Percentiles rank a stretch among this genome's conserved stretches.
phyloP scores from a whole-genome alignment of 37 sponge, comb jelly and placozoan genomes.

The Lycopodina hypogea region DNA sequence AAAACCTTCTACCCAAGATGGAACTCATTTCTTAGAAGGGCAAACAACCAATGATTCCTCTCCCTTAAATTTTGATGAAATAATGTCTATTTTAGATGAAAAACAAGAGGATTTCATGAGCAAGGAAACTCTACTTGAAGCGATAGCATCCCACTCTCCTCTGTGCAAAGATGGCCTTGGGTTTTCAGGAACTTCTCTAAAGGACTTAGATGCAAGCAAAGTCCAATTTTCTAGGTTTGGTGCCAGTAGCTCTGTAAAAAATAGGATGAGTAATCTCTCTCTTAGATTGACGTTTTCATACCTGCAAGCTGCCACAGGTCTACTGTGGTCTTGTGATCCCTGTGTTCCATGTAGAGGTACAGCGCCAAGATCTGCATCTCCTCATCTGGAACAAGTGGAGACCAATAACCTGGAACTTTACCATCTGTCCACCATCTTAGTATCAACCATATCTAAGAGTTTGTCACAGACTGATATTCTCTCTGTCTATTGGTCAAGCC shows the following conservation, averaged over 20 bases:
- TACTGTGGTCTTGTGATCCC: conserved; percentile 19
- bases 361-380: background rate
- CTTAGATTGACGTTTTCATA: conserved; percentile 3
- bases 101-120: too few relatives aligned
- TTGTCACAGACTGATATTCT: background rate
- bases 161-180: background rate
- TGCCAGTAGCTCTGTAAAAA: background rate
- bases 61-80: background rate
- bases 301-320: conserved; percentile 31
- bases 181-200: background rate
- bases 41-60: background rate
- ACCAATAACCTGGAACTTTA: background rate
- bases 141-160: background rate
- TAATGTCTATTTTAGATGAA: background rate
- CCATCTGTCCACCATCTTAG: background rate
- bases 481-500: background rate
- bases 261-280: background rate
- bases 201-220: conserved; percentile 6
- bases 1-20: background rate
- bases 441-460: background rate
- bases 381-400: background rate
- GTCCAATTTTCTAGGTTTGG: conserved; percentile 8
- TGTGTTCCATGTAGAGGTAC: conserved; percentile 27
- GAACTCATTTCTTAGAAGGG: background rate
- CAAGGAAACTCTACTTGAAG: too few relatives aligned